Evolutionary conservation across 2,113 vertebrate species (phyloP).

Genomic region (Stegostoma tigrinum): DNA sequence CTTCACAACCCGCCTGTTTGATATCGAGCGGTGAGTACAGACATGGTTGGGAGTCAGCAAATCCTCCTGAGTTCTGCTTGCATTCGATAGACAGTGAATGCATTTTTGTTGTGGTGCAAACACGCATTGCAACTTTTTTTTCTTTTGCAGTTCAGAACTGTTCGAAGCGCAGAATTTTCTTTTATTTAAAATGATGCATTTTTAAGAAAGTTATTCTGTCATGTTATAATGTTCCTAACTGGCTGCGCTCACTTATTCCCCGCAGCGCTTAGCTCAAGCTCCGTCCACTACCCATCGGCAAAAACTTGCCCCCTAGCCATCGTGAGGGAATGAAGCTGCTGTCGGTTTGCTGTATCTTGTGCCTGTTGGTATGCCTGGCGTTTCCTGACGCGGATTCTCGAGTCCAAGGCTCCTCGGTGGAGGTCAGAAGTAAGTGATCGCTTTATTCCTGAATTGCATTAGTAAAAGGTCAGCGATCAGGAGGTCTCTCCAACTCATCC

Average conservation of each 20-base stretch:
- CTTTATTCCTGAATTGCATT: background rate
- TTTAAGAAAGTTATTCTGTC: background rate
- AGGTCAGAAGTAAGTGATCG: conserved; percentile 57
- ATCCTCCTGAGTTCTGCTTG: too few species aligned
- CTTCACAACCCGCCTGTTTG: background rate
- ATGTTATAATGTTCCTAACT: background rate
- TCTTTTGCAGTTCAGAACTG: background rate
- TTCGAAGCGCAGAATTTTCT: background rate
- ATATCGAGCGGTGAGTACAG: background rate
- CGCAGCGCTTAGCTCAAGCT: background rate
- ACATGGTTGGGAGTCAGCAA: background rate
- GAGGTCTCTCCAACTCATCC: background rate
- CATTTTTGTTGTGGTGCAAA: background rate
- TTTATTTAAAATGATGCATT: background rate
- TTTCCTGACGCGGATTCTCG: conserved; percentile 40
- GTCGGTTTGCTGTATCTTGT: conserved; percentile 47
- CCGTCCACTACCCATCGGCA: background rate
- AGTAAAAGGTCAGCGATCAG: background rate
- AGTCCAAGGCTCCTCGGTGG: conserved; percentile 47
- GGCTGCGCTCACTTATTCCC: background rate
- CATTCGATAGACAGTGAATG: background rate
- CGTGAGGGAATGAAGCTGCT: conserved; percentile 47
- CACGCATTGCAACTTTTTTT: background rate
- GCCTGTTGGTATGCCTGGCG: conserved; percentile 56
- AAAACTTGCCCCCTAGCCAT: background rate